Percentiles rank a stretch among this genome's conserved stretches.
phyloP scores from a whole-genome alignment of 2,888 invertebrate genomes.

The Hecatera dysodea region DNA sequence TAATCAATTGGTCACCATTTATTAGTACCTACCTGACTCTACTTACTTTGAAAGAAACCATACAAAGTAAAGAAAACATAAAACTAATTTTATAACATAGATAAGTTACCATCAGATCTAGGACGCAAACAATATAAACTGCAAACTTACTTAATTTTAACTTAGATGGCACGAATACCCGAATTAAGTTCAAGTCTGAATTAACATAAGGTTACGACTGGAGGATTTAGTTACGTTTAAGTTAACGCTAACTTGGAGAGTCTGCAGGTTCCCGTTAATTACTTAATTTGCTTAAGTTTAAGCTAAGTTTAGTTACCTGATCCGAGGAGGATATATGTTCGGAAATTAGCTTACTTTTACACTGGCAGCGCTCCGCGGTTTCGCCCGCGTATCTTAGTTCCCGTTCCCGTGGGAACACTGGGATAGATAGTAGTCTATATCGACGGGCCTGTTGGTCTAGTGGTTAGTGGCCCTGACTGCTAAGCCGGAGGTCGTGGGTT shows the following conservation, averaged over 20 bases:
- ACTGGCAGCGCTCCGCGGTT: too few species aligned
- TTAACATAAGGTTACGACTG: constrained; percentile 58
- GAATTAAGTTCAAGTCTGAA: constrained; percentile 51
- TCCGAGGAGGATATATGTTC: constrained; percentile 23
- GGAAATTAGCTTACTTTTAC: constrained; percentile 12
- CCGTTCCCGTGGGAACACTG: too few species aligned
- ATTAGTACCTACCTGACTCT: not conserved
- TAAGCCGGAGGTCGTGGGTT: too few species aligned
- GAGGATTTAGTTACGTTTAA: constrained; percentile 59
- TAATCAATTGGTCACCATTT: not conserved
- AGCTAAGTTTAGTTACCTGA: constrained; percentile 38
- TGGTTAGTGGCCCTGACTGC: too few species aligned
- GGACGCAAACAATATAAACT: constrained; percentile 37
- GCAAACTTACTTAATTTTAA: constrained; percentile 45
- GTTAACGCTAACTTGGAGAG: constrained; percentile 51
- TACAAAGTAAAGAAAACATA: not conserved
- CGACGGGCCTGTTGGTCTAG: too few species aligned
- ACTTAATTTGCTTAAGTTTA: constrained; percentile 55
- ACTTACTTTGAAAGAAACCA: not conserved
- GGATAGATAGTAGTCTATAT: too few species aligned
- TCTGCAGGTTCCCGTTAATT: constrained; percentile 59
- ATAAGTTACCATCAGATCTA: constrained; percentile 5
- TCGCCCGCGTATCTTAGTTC: too few species aligned
- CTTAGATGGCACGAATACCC: constrained; percentile 39
- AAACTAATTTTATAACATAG: constrained; percentile 23